Percentiles rank a stretch among this genome's conserved stretches.
Conservation (phyloP, 2,113 vertebrate species). For the Aviceda subcristata region DNA sequence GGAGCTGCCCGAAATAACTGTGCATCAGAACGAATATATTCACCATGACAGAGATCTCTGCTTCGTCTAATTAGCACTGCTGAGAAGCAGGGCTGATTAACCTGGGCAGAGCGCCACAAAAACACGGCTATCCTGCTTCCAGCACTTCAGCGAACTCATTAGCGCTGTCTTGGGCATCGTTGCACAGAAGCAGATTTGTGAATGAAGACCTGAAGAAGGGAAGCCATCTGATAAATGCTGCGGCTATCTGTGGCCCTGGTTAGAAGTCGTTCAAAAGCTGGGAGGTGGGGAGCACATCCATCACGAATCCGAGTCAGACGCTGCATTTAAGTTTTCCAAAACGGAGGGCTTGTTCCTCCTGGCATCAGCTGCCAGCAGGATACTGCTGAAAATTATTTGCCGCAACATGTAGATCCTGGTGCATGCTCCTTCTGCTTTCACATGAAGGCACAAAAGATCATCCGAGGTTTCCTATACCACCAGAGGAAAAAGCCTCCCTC, state of each 20-base stretch:
- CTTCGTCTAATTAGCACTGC: conserved; percentile 49
- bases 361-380: not conserved
- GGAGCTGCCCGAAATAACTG: conserved; percentile 17
- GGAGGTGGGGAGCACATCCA: not conserved
- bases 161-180: conserved; percentile 3
- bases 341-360: not conserved
- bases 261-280: not conserved
- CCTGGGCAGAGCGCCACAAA: conserved; percentile 42
- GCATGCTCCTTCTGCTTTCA: not conserved
- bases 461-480: not conserved
- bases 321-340: not conserved
- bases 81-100: conserved; percentile 57
- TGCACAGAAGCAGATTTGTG: not conserved
- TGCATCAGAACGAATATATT: not conserved
- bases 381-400: not conserved
- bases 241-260: not conserved
- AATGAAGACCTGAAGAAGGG: conserved; percentile 34
- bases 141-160: conserved; percentile 17
- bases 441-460: not conserved
- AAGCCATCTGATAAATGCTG: not conserved
- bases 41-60: not conserved
- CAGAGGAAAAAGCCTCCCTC: not conserved
- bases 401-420: not conserved
- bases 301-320: not conserved
- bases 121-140: conserved; percentile 5